Evolutionary conservation across 2,113 vertebrate genomes (phyloP).

Genomic region (Gopherus evgoodei): DNA sequence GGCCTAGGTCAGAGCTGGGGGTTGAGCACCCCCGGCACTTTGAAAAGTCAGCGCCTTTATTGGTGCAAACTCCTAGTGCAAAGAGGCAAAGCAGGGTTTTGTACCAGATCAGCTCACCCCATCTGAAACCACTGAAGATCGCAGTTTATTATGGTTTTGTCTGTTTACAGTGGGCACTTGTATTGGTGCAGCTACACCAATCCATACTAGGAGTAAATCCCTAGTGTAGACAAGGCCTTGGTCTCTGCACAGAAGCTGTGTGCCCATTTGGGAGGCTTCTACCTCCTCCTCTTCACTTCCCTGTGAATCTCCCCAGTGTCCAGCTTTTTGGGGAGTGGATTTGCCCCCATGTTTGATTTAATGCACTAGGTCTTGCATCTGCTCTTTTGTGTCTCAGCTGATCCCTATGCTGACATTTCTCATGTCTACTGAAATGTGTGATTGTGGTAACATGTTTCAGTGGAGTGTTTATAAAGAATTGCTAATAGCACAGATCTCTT

Average conservation of each 20-base stretch:
- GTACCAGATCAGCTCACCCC: background rate
- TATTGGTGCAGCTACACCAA: accelerated
- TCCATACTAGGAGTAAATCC: background rate
- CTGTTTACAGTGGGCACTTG: background rate
- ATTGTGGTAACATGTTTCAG: background rate
- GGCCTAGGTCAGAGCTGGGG: too few relatives aligned
- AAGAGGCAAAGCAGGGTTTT: background rate
- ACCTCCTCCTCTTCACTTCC: background rate
- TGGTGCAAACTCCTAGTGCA: too few relatives aligned
- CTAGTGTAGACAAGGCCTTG: background rate
- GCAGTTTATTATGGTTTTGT: background rate
- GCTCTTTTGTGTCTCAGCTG: background rate
- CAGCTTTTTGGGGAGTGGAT: background rate
- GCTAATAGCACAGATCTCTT: background rate
- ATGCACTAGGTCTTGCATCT: background rate
- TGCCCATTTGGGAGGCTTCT: accelerated
- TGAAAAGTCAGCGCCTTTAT: too few relatives aligned
- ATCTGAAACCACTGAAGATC: background rate
- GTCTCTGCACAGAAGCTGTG: background rate
- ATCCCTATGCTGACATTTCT: background rate
- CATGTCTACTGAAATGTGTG: background rate
- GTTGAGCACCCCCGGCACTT: too few relatives aligned
- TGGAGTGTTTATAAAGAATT: background rate
- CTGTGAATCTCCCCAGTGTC: background rate
- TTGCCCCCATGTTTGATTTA: background rate